Evolutionary conservation across 2,797 vertebrate genomes (phyloP), one percentile per base, ranked within the genome.

Genomic region (Chaetophractus vellerosus): DNA sequence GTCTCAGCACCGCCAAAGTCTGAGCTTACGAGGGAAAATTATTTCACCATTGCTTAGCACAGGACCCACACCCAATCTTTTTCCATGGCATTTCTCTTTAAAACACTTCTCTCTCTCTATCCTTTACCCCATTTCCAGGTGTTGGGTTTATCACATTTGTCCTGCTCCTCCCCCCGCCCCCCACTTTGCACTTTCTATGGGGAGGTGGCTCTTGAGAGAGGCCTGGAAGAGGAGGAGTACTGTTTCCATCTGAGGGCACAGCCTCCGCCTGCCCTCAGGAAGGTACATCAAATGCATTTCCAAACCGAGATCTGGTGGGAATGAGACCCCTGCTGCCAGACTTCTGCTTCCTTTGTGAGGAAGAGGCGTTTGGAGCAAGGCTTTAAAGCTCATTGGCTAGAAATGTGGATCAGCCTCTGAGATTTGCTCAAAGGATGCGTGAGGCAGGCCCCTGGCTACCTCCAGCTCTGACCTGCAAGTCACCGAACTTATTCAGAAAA

Each of bases 381-480:
- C 97, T 98, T 98, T 95, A 96, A 97, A 94, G 59, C 79, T 95
- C 76, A 84, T 75, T 68, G 96, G 97, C 97, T 96, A 95, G 97
- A 97, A 97, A 95, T 71, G 74, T 0, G 31, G 41, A 83, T 88
- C 61, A 79, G 57, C 79, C 95, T 50, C 33, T 88, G 92, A 97
- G 87, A 95, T 5, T 23, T n/a, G n/a, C n/a, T n/a, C n/a, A n/a
- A n/a, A n/a, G 86, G 24, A 93, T 82, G 86, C 0, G 21, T 95
- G 88, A 71, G 63, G 85, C 96, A 79, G 91, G 96, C 95, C 97
- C 93, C 91, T 38, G 21, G 92, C 95, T 95, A 96, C 97, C 97
- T 98, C 97, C 74, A 84, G 95, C 97, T 97, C 94, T 45, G 86
- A 90, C 93, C 63, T 68, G 96, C 85, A 93, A 66, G 97, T 72